Evolutionary conservation across 2,113 vertebrate species (phyloP).

Genomic region (Phycodurus eques): DNA sequence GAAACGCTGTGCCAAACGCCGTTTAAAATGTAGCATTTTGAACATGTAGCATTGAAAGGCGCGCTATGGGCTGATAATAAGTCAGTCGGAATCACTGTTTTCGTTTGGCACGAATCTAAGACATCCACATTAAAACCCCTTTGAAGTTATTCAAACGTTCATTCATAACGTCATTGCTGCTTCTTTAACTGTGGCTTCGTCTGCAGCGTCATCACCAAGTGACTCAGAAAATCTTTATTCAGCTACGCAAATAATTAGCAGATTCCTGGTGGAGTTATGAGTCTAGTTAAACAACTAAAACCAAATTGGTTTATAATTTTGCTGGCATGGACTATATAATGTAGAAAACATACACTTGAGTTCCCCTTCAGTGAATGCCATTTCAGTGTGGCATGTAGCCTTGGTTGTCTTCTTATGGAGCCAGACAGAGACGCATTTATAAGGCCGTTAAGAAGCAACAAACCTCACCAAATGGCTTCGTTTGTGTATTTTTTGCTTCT

Average conservation of each 20-base stretch:
- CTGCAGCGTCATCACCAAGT: neutral
- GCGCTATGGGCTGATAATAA: too few relatives aligned
- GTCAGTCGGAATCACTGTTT: neutral
- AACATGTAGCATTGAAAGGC: neutral
- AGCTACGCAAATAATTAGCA: neutral
- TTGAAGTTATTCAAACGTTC: neutral
- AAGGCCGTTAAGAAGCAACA: neutral
- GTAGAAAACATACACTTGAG: neutral
- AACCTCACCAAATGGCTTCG: neutral
- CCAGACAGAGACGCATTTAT: neutral
- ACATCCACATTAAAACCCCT: neutral
- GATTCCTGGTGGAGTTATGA: neutral
- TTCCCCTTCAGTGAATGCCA: neutral
- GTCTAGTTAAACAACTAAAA: neutral
- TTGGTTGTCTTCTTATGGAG: neutral
- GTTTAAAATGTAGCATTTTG: neutral
- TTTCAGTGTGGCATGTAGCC: neutral
- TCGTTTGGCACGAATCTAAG: neutral
- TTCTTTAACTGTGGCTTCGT: neutral
- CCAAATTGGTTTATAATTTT: neutral
- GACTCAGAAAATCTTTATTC: neutral
- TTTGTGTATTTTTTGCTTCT: neutral
- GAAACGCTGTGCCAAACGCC: neutral
- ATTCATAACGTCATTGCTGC: neutral
- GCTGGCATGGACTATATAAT: neutral